Conservation (phyloP, 2,888 invertebrate genomes). For the Thyatira batis region DNA sequence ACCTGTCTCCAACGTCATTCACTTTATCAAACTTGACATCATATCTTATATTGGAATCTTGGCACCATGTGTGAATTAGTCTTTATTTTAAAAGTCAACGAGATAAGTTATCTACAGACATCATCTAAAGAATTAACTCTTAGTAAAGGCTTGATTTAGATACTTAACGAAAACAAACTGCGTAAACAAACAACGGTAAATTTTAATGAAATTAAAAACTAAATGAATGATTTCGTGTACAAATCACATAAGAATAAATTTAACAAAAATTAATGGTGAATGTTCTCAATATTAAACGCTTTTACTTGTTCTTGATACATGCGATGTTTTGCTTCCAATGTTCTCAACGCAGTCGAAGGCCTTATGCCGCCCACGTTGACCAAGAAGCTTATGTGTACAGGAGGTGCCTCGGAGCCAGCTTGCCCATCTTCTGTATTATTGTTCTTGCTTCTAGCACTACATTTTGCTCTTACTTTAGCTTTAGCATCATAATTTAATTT, state of each 20-base stretch:
- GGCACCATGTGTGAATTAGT: slow-evolving; percentile 11
- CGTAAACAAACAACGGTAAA: not conserved
- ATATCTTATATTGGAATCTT: slow-evolving; percentile 15
- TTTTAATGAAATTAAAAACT: not conserved
- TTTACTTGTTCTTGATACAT: slow-evolving; percentile 73
- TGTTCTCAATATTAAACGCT: slow-evolving; percentile 46
- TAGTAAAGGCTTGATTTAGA: not conserved
- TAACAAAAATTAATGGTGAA: slow-evolving; percentile 15
- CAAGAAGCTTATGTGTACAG: slow-evolving; percentile 68
- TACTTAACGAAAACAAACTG: no score
- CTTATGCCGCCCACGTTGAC: slow-evolving; percentile 61
- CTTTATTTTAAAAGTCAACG: slow-evolving; percentile 4
- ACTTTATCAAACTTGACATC: slow-evolving; percentile 13
- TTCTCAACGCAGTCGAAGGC: slow-evolving; percentile 57
- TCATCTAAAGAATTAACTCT: not conserved
- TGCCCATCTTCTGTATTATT: slow-evolving; percentile 40
- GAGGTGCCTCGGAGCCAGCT: slow-evolving; percentile 31
- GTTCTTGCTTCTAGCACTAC: slow-evolving; percentile 41
- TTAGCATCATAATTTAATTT: slow-evolving; percentile 14
- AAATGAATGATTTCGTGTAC: not conserved
- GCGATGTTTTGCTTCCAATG: slow-evolving; percentile 70
- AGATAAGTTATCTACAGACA: slow-evolving; percentile 4
- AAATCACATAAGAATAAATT: slow-evolving; percentile 13
- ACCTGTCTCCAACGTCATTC: slow-evolving; percentile 31
- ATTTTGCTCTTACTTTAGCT: slow-evolving; percentile 34